Evolutionary conservation across 2,113 vertebrate species (phyloP).

Genomic region (Jacana jacana): DNA sequence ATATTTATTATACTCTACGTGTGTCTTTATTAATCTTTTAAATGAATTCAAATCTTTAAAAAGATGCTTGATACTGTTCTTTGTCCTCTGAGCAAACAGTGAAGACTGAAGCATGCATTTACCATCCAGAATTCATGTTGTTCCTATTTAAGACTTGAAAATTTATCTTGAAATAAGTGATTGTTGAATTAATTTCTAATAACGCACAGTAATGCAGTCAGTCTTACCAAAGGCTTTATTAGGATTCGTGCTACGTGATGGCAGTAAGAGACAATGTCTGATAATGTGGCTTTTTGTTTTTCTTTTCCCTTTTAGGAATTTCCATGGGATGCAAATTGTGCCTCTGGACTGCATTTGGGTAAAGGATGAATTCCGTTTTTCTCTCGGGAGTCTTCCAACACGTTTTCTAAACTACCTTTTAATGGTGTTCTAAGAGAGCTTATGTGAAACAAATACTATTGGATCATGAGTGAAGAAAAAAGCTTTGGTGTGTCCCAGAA

Average conservation of each 20-base stretch:
- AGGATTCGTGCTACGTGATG: neutral
- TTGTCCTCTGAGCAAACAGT: neutral
- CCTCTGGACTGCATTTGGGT: neutral
- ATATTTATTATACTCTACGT: neutral
- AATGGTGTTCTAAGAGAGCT: slow-evolving; percentile 24
- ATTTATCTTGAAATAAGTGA: neutral
- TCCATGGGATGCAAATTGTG: slow-evolving; percentile 23
- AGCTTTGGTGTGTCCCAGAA: slow-evolving; percentile 85
- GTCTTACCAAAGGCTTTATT: neutral
- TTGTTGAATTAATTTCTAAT: neutral
- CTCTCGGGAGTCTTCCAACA: slow-evolving; percentile 4
- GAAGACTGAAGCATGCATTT: neutral
- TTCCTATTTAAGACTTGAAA: neutral
- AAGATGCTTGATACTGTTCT: neutral
- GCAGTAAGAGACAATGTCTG: neutral
- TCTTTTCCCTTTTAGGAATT: slow-evolving; percentile 34
- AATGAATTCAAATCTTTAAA: neutral
- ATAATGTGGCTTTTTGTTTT: neutral
- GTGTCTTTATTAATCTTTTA: neutral
- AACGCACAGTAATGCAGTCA: neutral
- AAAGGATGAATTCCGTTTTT: slow-evolving; percentile 12
- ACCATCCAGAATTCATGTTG: neutral
- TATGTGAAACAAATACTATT: neutral
- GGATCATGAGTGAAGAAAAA: slow-evolving; percentile 87
- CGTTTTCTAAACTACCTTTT: neutral